These are phyloP conservation scores for Baccha elongata DNA, from an alignment of 2,888 invertebrate species.

Conservation along the genomic window DNA sequence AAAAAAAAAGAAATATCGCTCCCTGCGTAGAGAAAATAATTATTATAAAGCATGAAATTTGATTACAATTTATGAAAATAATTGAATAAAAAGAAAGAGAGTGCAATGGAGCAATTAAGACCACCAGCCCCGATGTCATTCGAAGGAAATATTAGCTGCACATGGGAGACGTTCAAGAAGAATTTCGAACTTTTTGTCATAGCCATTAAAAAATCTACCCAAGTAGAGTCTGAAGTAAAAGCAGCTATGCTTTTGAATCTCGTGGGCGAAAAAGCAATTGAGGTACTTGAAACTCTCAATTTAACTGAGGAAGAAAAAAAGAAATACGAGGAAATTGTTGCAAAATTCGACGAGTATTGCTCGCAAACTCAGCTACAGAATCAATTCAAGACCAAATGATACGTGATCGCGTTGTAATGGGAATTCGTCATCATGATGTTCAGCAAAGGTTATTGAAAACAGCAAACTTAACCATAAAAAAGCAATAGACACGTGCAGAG, in stretches of 20 bases:
- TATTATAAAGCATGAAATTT: too few relatives aligned
- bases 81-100: background rate
- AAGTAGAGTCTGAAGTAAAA: constrained; percentile 11
- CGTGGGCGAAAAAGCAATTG: background rate
- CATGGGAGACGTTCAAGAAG: constrained; percentile 15
- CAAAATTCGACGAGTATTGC: too few relatives aligned
- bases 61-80: too few relatives aligned
- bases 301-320: constrained; percentile 1
- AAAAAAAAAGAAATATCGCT: too few relatives aligned
- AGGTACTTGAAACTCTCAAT: constrained; percentile 5
- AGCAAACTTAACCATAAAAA: background rate
- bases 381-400: constrained; percentile 27
- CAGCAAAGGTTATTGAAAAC: constrained; percentile 16
- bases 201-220: background rate
- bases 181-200: constrained; percentile 5
- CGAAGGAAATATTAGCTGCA: constrained; percentile 6
- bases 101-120: constrained; percentile 4
- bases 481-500: too few relatives aligned
- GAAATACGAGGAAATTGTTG: too few relatives aligned
- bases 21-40: too few relatives aligned
- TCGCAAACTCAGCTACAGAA: constrained; percentile 3
- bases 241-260: constrained; percentile 18
- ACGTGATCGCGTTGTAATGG: constrained; percentile 34
- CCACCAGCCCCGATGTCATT: constrained; percentile 8
- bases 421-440: constrained; percentile 20